These are phyloP conservation scores for Drosophila simulans DNA, from an alignment of 1,140 invertebrate species.

Conservation along the genomic window DNA sequence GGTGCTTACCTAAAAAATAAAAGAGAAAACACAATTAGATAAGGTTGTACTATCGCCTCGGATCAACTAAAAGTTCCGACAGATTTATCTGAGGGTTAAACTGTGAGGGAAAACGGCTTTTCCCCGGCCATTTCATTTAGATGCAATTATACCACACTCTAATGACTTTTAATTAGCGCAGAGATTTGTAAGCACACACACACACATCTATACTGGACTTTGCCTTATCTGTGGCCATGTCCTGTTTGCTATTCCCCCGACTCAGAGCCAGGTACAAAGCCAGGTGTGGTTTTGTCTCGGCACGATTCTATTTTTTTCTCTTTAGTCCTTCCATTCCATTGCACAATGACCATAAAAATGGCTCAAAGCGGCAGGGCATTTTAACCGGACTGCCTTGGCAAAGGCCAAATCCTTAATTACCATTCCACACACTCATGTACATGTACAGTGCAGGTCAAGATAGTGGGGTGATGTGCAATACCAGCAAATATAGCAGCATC, in stretches of 20 bases:
- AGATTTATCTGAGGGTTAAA: slow-evolving; percentile 16
- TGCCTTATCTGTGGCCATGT: slow-evolving; percentile 59
- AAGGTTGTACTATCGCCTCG: slow-evolving; percentile 16
- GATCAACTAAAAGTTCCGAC: slow-evolving; percentile 22
- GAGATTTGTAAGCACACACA: slow-evolving; percentile 64
- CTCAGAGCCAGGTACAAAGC: neutral
- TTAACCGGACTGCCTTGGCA: slow-evolving; percentile 49
- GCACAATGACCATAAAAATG: slow-evolving; percentile 76
- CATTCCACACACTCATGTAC: slow-evolving; percentile 31
- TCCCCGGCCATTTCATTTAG: slow-evolving; percentile 31
- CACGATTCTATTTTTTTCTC: slow-evolving; percentile 13
- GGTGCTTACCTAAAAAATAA: slow-evolving; percentile 58
- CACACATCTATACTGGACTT: slow-evolving; percentile 19
- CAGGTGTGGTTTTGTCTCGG: slow-evolving; percentile 43
- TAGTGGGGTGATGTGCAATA: neutral
- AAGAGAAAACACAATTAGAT: slow-evolving; percentile 23
- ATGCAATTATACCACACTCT: slow-evolving; percentile 70
- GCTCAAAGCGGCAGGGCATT: slow-evolving; percentile 59
- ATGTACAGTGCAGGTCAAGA: slow-evolving; percentile 2
- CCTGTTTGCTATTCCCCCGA: slow-evolving; percentile 16
- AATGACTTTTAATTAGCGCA: slow-evolving; percentile 81
- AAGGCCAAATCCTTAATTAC: slow-evolving; percentile 71
- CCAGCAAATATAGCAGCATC: neutral
- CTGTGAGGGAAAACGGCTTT: neutral
- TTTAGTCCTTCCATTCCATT: slow-evolving; percentile 47